Evolutionary conservation across 2,797 vertebrate species (phyloP), one percentile per base, ranked within the genome.

Genomic region (Propithecus perrieri): DNA sequence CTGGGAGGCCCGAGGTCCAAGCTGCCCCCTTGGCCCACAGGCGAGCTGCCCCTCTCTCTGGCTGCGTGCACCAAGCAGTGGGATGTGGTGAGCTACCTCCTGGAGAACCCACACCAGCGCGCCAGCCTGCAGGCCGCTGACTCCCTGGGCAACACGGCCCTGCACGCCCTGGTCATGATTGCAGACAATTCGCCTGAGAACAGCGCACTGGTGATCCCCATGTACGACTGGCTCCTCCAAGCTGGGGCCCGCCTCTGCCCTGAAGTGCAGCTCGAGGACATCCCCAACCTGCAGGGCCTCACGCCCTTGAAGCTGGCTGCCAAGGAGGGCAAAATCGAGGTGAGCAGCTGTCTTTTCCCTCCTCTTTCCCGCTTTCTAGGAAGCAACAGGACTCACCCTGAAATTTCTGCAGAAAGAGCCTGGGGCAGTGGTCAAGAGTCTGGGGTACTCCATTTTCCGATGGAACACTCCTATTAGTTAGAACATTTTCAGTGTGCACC

Each of bases 21-120:
- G 55, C 90, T 97, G 43, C 4, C 48, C 38, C 59, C 46, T 24
- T 2, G 83, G 12, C 75, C 85, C 90, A 9, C 85, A 99, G 99
- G 99, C 13, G 99, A 99, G 98, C 98, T 99, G 53, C 99, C 99
- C 9, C 98, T 99, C 57, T 99, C 99, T 33, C 98, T 99, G 98
- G 99, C 99, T 1, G 99, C 99, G 11, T 99, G 99, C 95, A 99
- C 99, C 97, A 99, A 99, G 98, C 99, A 99, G 97, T 98, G 98
- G 2, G 98, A 99, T 0, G 89, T 99, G 59, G 99, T 99, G 78
- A 98, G 98, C 48, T 99, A 99, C 74, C 99, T 99, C 18, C 92
- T 99, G 95, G 98, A 98, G 50, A 99, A 99, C 81, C 97, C 98
- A 0, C 97, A 99, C 97, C 97, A 98, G 92, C 98, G 90, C 0